Conservation (phyloP, 2,797 vertebrate species). For the Danionella dracula region DNA sequence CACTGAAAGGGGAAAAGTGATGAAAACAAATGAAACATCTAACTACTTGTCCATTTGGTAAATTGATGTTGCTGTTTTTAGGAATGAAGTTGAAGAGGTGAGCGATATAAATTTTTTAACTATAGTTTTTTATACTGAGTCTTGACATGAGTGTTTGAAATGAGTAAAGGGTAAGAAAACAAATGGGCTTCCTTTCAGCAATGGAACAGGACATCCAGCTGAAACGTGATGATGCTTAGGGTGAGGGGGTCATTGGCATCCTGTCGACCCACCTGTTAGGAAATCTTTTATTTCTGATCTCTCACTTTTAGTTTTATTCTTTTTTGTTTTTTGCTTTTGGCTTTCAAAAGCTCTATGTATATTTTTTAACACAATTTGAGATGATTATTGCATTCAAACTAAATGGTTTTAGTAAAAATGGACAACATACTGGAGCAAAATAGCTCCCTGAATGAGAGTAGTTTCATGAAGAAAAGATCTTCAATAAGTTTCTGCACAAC, state of each 20-base stretch:
- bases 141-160: slow-evolving; percentile 45
- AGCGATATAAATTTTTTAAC: neutral
- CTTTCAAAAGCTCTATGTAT: no score
- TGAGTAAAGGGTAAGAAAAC: slow-evolving; percentile 46
- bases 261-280: slow-evolving; percentile 59
- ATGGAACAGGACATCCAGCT: slow-evolving; percentile 44
- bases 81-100: neutral
- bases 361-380: no score
- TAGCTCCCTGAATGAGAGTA: no score
- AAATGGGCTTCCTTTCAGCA: slow-evolving; percentile 50
- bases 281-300: slow-evolving; percentile 60
- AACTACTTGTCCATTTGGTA: neutral
- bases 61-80: neutral
- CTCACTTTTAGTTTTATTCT: neutral
- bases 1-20: neutral
- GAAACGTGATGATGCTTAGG: slow-evolving; percentile 53
- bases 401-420: no score
- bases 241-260: slow-evolving; percentile 50
- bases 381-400: no score
- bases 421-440: no score
- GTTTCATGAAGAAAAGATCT: no score
- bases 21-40: neutral
- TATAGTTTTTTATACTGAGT: neutral
- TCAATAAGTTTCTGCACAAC: no score
- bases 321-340: no score